phyloP scores from a whole-genome alignment of 2,113 vertebrate genomes.

The Takifugu bimaculatus region DNA sequence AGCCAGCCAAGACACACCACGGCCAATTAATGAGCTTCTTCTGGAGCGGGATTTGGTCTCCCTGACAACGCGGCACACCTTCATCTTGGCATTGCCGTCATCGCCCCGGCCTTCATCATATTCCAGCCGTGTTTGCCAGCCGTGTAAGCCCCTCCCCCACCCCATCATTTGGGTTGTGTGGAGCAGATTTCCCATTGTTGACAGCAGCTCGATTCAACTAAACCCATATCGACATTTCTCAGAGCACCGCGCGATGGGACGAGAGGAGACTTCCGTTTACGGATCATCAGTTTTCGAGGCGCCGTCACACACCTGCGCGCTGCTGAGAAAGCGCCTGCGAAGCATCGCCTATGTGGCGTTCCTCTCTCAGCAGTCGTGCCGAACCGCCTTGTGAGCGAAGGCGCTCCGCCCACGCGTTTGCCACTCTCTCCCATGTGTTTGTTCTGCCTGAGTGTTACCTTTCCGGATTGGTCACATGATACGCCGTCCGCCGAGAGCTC shows the following conservation, averaged over 20 bases:
- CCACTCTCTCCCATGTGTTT: slow-evolving; percentile 39
- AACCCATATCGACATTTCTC: slow-evolving; percentile 26
- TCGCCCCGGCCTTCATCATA: slow-evolving; percentile 41
- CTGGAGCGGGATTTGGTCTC: slow-evolving; percentile 37
- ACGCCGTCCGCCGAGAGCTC: slow-evolving; percentile 60
- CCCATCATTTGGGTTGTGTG: slow-evolving; percentile 16
- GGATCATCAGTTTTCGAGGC: slow-evolving; percentile 15
- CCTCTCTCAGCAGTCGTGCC: not conserved
- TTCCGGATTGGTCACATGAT: slow-evolving; percentile 62
- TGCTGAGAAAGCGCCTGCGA: no score
- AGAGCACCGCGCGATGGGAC: slow-evolving; percentile 13
- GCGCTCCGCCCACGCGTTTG: slow-evolving; percentile 18
- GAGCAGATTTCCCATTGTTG: slow-evolving; percentile 22
- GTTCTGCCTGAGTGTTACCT: slow-evolving; percentile 63
- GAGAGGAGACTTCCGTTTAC: slow-evolving; percentile 11
- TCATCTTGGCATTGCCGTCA: slow-evolving; percentile 49
- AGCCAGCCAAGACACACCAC: slow-evolving; percentile 25
- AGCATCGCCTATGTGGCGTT: not conserved
- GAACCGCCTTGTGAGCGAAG: not conserved
- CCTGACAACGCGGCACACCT: slow-evolving; percentile 63
- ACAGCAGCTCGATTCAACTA: slow-evolving; percentile 27
- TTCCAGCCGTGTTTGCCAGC: slow-evolving; percentile 28
- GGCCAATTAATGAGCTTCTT: slow-evolving; percentile 65
- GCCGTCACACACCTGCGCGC: not conserved
- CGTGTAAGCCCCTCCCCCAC: slow-evolving; percentile 23